phyloP scores from a whole-genome alignment of 2,888 invertebrate genomes.

The Drosophila putrida region DNA sequence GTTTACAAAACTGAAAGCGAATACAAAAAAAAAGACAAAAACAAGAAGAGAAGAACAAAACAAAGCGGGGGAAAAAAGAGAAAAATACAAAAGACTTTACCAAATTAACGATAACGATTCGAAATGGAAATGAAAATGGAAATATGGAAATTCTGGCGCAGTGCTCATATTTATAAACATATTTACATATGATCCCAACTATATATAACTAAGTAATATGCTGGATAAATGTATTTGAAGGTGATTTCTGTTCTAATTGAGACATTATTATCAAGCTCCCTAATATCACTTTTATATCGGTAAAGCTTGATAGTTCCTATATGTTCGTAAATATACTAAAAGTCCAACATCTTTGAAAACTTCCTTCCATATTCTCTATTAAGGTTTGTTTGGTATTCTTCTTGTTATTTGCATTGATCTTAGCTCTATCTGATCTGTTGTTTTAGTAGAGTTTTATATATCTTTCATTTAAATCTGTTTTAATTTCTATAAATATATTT shows the following conservation, averaged over 20 bases:
- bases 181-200: constrained; percentile 47
- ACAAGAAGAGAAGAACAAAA: constrained; percentile 12
- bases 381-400: not conserved
- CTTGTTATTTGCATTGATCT: not conserved
- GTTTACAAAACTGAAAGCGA: constrained; percentile 69
- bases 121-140: constrained; percentile 63
- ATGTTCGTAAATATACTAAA: not conserved
- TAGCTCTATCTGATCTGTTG: too few relatives aligned
- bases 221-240: not conserved
- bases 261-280: not conserved
- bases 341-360: not conserved
- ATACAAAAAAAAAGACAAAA: constrained; percentile 38
- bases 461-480: too few relatives aligned
- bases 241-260: constrained; percentile 14
- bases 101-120: constrained; percentile 79
- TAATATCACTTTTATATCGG: too few relatives aligned
- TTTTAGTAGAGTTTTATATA: too few relatives aligned
- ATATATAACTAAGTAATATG: not conserved
- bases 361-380: not conserved
- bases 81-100: constrained; percentile 59
- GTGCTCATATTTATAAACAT: constrained; percentile 45
- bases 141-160: constrained; percentile 36
- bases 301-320: too few relatives aligned
- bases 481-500: too few relatives aligned
- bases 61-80: constrained; percentile 23